Conservation (phyloP, 2,797 vertebrate genomes). For the Cottoperca gobio region DNA sequence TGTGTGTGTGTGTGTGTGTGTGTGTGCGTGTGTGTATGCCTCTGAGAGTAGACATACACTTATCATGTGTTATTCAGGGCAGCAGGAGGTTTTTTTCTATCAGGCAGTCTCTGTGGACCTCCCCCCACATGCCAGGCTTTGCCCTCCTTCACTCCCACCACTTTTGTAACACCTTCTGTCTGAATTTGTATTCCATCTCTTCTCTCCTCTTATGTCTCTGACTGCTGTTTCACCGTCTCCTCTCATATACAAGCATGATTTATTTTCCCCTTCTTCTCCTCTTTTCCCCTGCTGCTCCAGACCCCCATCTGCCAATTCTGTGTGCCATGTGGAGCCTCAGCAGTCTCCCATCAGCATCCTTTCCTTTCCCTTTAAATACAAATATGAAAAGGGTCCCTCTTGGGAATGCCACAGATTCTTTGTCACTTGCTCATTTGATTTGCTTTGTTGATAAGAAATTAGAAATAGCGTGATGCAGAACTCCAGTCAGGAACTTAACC, state of each 20-base stretch:
- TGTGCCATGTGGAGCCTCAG: conserved; percentile 40
- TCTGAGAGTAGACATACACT: neutral
- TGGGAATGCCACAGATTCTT: conserved; percentile 9
- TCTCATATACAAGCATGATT: neutral
- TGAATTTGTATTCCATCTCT: neutral
- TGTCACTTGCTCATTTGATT: conserved; percentile 36
- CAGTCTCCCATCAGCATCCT: conserved; percentile 22
- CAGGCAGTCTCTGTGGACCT: neutral
- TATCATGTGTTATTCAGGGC: conserved; percentile 23
- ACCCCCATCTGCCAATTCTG: conserved; percentile 44
- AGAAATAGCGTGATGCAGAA: conserved; percentile 32
- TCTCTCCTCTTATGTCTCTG: neutral
- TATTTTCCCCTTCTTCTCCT: neutral
- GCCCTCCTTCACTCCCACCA: neutral
- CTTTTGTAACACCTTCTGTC: neutral
- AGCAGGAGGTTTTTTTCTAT: conserved; percentile 29
- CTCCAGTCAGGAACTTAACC: conserved; percentile 11
- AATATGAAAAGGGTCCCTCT: conserved; percentile 1
- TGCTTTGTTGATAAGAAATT: conserved; percentile 31
- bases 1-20: too few relatives aligned
- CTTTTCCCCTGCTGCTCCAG: conserved; percentile 7
- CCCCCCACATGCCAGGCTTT: conserved; percentile 18
- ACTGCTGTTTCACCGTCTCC: neutral
- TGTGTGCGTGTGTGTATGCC: too few relatives aligned
- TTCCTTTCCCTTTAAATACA: conserved; percentile 6